These are phyloP conservation scores for Daphoenositta chrysoptera DNA, from an alignment of 2,113 vertebrate genomes.

Conservation along the genomic window DNA sequence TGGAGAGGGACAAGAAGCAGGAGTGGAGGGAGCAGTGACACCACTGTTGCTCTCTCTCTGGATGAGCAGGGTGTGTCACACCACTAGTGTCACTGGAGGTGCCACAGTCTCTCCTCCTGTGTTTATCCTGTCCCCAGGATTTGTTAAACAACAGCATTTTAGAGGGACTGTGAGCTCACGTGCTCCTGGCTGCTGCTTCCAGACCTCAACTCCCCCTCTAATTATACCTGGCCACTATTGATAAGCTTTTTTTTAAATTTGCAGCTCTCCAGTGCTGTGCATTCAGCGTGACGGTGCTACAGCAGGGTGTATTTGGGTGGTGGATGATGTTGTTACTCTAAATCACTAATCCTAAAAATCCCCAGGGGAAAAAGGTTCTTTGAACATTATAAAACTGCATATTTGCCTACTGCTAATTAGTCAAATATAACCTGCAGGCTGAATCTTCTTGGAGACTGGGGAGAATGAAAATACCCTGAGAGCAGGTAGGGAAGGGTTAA, in stretches of 20 bases:
- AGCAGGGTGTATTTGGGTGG: not conserved
- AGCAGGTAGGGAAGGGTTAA: conserved; percentile 21
- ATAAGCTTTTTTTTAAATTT: not conserved
- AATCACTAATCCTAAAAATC: not conserved
- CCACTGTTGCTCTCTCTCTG: not conserved
- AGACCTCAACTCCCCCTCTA: not conserved
- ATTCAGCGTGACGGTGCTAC: not conserved
- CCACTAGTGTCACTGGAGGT: accelerated
- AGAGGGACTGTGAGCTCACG: not conserved
- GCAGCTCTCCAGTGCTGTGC: not conserved
- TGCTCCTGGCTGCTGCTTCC: not conserved
- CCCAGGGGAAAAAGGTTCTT: not conserved
- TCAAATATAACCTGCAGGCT: not conserved
- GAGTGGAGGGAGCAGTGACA: not conserved
- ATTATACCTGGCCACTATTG: not conserved
- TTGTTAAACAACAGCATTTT: not conserved
- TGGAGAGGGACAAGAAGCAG: not conserved
- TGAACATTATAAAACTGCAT: not conserved
- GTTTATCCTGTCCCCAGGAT: not conserved
- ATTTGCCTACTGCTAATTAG: not conserved
- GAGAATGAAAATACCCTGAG: not conserved
- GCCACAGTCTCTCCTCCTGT: not conserved
- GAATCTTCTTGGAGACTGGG: not conserved
- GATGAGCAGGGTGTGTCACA: not conserved
- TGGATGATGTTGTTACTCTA: not conserved